Evolutionary conservation across 2,797 vertebrate species (phyloP), one percentile per base, ranked within the genome.

Genomic region (Trachops cirrhosus): DNA sequence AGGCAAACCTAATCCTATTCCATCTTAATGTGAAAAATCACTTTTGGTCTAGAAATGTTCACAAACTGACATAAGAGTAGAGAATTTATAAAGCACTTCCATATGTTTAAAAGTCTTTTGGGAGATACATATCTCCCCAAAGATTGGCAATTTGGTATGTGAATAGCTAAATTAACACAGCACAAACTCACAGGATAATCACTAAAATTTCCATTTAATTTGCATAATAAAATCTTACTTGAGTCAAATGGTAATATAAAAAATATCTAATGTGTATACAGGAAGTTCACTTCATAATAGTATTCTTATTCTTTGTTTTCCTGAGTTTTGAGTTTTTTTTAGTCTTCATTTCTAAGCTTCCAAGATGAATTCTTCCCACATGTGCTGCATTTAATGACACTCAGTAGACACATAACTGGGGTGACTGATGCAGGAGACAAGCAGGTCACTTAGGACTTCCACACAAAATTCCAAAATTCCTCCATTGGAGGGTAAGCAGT

Each of bases 191-290:
- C 16, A 86, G 18, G 79, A 78, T 91, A 91, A 85, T 93, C 82
- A 79, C 11, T 89, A 96, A 95, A 88, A 89, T 93, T 95, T 94
- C 68, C 89, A 95, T 94, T 91, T 88, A 93, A 91, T 96, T 97
- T 97, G 80, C 79, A 96, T 95, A 89, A 96, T 92, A 93, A 96
- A 93, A 52, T 93, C 34, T 88, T 62, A 22, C 67, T 93, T 95
- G 52, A 91, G 37, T 95, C 70, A 93, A 96, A 85, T 74, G 64
- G 37, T 75, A 95, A 90, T 93, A 86, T 83, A 88, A 93, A 93
- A 96, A 89, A 84, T 82, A 74, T 46, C 73, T 84, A 88, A 78
- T 64, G 4, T 93, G 16, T 78, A 21, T 70, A 85, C 14, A 91
- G 44, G 46, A 91, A 83, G 44, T 39, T 88, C 18, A 79, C 86